Evolutionary conservation across 2,888 invertebrate species (phyloP), one percentile per base, ranked within the genome.

Genomic region (Microdon myrmicae): DNA sequence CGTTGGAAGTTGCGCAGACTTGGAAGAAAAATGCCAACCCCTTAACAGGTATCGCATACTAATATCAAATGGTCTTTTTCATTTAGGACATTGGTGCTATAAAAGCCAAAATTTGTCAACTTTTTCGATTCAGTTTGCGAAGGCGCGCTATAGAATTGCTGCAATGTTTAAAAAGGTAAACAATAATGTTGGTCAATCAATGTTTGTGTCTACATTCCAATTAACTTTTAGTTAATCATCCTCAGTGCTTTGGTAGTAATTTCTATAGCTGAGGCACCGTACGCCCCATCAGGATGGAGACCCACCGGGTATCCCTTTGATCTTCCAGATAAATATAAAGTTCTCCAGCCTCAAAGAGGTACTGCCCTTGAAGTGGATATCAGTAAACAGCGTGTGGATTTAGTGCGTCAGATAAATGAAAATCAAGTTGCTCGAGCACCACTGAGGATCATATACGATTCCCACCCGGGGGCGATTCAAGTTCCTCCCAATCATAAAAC

Each of bases 221-320:
- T 45, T 16, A 12, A 31, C 31, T 49, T 66, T 22, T 29, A 74
- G 73, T 13, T 72, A 13, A 10, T 71, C n/a, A 37, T 68, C 29
- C 19, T 72, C 2, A 26, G 43, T 13, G 19, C 68, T 8, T 28
- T 72, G 10, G 20, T 71, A 13, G 59, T 32, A 2, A 9, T 56
- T 4, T 54, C 66, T 1, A 14, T 56, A 1, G 72, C 71, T 5
- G 77, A 75, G 51, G 74, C 68, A 1, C 77, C 80, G 2, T 81
- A 81, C 70, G 73, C 77, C 1, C 70, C 81, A 2, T 70, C 79
- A 3, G 81, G 81, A 5, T 81, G 78, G 79, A 78, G 75, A 22
- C 81, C 82, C 7, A 70, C 71, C 14, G 76, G 75, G 8, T 70
- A 73, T 13, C 72, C 75, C 3, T 79, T 81, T 37, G 68, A 71